A percentile compares a stretch with the other conserved stretches of the same genome.
phyloP scores from a whole-genome alignment of 2,888 invertebrate species.

The Drosophila barbarae region DNA sequence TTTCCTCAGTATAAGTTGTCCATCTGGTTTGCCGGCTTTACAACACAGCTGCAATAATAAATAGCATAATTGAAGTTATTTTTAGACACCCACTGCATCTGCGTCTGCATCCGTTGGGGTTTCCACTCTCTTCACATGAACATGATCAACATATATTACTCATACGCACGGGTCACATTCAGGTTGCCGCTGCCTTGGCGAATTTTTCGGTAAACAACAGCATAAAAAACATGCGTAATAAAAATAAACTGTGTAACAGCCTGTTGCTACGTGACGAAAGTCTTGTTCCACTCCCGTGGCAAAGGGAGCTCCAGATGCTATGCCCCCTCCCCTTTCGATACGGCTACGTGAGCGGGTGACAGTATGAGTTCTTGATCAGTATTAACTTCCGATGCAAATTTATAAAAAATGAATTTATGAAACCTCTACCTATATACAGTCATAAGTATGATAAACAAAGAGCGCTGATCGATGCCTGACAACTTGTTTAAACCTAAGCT shows the following conservation, averaged over 20 bases:
- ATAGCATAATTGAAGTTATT: constrained; percentile 66
- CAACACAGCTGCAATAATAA: constrained; percentile 64
- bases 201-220: constrained; percentile 46
- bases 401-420: neutral
- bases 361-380: neutral
- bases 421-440: too few relatives aligned
- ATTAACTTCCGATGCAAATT: neutral
- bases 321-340: neutral
- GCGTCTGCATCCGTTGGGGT: constrained; percentile 55
- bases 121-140: constrained; percentile 5
- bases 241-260: constrained; percentile 48
- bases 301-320: constrained; percentile 14
- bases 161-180: constrained; percentile 30
- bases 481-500: constrained; percentile 18
- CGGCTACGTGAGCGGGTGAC: constrained; percentile 11
- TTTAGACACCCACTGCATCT: constrained; percentile 61
- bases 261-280: constrained; percentile 69
- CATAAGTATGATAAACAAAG: constrained; percentile 23
- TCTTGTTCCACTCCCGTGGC: constrained; percentile 33
- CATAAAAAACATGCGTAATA: constrained; percentile 56
- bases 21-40: constrained; percentile 62
- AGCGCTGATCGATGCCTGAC: constrained; percentile 28
- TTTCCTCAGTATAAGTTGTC: constrained; percentile 49
- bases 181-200: constrained; percentile 25
- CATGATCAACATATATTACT: constrained; percentile 5